Conservation (phyloP, 1,140 invertebrate species). For the Drosophila pseudoananassae region DNA sequence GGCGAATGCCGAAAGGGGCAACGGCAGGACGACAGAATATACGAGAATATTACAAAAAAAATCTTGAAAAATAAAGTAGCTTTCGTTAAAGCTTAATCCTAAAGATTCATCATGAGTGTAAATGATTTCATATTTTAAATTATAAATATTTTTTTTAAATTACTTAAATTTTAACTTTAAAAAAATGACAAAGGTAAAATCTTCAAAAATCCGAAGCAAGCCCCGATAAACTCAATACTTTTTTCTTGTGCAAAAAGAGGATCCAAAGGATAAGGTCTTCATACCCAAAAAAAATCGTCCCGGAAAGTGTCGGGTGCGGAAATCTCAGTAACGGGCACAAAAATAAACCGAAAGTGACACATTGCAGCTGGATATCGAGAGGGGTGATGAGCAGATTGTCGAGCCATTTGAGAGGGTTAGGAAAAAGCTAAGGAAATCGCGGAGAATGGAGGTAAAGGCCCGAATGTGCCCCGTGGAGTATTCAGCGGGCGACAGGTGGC, state of each 20-base stretch:
- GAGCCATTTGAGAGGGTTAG: neutral
- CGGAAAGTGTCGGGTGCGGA: slow-evolving; percentile 57
- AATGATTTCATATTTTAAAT: too few relatives aligned
- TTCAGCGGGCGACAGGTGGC: slow-evolving; percentile 34
- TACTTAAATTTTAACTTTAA: too few relatives aligned
- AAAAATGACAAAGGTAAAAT: too few relatives aligned
- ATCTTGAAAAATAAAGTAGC: neutral
- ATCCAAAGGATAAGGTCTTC: slow-evolving; percentile 6
- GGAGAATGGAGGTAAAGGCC: too few relatives aligned
- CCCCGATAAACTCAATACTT: neutral
- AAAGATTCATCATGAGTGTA: too few relatives aligned
- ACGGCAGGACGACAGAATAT: too few relatives aligned
- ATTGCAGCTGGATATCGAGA: slow-evolving; percentile 37
- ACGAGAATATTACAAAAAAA: neutral
- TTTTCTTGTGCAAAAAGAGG: slow-evolving; percentile 8
- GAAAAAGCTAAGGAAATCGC: neutral
- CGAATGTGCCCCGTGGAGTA: neutral
- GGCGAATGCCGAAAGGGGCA: slow-evolving; percentile 39
- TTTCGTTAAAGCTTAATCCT: neutral
- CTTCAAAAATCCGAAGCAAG: too few relatives aligned
- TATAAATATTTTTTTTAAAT: too few relatives aligned
- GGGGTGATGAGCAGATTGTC: slow-evolving; percentile 15
- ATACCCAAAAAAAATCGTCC: neutral
- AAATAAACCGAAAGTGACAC: slow-evolving; percentile 66
- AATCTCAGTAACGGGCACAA: slow-evolving; percentile 46